Percentiles rank a stretch among this genome's conserved stretches.
Conservation (phyloP, 2,113 vertebrate genomes). For the Sceloporus undulatus region DNA sequence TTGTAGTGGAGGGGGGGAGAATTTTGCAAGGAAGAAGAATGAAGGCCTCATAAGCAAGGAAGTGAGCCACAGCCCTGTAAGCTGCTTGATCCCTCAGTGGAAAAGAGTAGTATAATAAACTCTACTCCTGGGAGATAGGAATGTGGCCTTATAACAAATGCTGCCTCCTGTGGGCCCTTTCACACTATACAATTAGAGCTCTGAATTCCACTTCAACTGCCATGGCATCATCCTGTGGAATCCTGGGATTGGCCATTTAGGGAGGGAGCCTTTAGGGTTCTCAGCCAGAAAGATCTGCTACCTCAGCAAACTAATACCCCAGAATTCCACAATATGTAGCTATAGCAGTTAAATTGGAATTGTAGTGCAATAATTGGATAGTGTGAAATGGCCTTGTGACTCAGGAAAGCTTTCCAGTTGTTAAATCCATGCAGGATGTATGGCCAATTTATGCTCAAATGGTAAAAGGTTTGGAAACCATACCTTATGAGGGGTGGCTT, state of each 20-base stretch:
- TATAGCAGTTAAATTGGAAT: too few species aligned
- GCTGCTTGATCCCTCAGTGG: background rate
- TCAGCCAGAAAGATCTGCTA: too few species aligned
- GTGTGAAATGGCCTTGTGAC: background rate
- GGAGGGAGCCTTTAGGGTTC: too few species aligned
- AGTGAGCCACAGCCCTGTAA: background rate
- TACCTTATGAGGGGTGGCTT: too few species aligned
- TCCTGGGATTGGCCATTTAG: background rate
- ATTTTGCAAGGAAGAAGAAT: background rate
- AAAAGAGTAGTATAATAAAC: background rate
- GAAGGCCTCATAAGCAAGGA: background rate
- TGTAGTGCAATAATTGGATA: too few species aligned
- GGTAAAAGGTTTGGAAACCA: too few species aligned
- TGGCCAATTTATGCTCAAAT: background rate
- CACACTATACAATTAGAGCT: too few species aligned
- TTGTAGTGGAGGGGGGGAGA: background rate
- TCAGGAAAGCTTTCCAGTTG: background rate
- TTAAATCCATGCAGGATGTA: background rate
- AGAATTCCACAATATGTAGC: too few species aligned
- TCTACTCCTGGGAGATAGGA: background rate
- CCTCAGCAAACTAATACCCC: too few species aligned
- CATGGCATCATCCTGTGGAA: too few species aligned
- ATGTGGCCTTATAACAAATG: background rate
- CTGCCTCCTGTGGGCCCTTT: too few species aligned
- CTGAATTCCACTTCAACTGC: too few species aligned